A percentile compares a stretch with the other conserved stretches of the same genome.
These are phyloP conservation scores for Diadumene lineata DNA, from an alignment of 92 coral and sea anemone species.

Conservation along the genomic window DNA sequence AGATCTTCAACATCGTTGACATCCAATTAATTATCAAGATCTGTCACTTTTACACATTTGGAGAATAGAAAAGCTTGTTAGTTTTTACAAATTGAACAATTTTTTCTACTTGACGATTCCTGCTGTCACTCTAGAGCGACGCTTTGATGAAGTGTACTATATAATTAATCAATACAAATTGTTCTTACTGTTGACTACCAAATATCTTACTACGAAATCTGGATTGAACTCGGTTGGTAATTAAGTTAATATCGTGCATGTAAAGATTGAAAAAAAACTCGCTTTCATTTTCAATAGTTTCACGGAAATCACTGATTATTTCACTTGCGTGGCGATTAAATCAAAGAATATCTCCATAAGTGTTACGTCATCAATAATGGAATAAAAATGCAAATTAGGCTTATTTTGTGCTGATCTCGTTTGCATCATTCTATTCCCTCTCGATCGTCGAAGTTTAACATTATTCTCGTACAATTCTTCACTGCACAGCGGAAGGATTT, in stretches of 20 bases:
- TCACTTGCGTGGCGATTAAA: neutral
- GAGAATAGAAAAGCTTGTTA: too few species aligned
- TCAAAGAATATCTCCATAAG: neutral
- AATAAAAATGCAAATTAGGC: neutral
- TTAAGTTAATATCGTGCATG: neutral
- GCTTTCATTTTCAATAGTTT: neutral
- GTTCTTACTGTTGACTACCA: neutral
- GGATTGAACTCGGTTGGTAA: neutral
- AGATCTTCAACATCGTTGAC: too few species aligned
- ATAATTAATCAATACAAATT: neutral
- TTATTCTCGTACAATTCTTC: neutral
- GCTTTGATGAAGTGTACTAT: neutral
- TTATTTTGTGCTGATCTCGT: neutral
- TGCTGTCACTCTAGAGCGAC: neutral
- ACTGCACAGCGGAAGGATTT: neutral
- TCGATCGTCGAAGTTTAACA: neutral
- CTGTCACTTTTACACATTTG: too few species aligned
- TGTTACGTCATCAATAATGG: conserved; percentile 1
- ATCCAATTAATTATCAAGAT: too few species aligned
- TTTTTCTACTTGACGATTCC: neutral
- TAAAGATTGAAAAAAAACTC: neutral
- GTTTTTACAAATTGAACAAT: neutral
- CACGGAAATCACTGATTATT: neutral
- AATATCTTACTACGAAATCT: neutral
- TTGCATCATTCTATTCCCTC: too few species aligned